A percentile compares a stretch with the other conserved stretches of the same genome.
Evolutionary conservation across 1,140 invertebrate genomes (phyloP).

Genomic region (Amphibalanus amphitrite): DNA sequence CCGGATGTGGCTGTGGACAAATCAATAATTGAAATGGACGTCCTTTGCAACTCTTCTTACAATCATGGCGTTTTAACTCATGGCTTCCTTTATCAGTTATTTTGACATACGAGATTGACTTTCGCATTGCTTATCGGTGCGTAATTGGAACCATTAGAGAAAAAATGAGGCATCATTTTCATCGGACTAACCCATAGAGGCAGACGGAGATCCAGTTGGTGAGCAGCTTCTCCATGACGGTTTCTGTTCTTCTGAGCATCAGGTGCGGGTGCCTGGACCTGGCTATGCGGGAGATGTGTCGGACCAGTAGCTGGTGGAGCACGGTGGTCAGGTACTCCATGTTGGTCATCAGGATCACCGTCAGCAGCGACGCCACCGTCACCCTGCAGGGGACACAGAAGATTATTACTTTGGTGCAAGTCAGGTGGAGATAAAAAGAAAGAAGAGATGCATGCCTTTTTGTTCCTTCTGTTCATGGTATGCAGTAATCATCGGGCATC

Average conservation of each 20-base stretch:
- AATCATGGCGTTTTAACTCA: neutral
- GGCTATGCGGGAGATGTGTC: conserved; percentile 78
- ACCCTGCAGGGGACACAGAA: conserved; percentile 37
- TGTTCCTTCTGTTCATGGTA: neutral
- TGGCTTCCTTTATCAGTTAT: neutral
- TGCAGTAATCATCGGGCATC: neutral
- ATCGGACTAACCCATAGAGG: conserved; percentile 74
- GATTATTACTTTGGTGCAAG: neutral
- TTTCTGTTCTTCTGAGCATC: conserved; percentile 85
- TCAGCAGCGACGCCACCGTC: conserved; percentile 79
- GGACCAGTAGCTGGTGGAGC: conserved; percentile 61
- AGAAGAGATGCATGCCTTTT: neutral
- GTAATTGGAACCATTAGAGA: neutral
- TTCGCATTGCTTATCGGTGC: too few relatives aligned
- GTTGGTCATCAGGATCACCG: conserved; percentile 83
- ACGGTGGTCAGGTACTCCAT: conserved; percentile 82
- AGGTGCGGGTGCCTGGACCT: conserved; percentile 77
- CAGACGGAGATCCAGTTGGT: conserved; percentile 97
- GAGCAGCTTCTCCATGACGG: conserved; percentile 97
- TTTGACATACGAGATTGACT: neutral
- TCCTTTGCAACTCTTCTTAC: neutral
- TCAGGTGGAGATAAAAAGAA: neutral
- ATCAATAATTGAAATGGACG: neutral
- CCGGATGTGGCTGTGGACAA: conserved; percentile 39
- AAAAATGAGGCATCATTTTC: neutral